These are phyloP conservation scores for Cyanoliseus patagonus DNA, from an alignment of 2,113 vertebrate species.

Conservation along the genomic window DNA sequence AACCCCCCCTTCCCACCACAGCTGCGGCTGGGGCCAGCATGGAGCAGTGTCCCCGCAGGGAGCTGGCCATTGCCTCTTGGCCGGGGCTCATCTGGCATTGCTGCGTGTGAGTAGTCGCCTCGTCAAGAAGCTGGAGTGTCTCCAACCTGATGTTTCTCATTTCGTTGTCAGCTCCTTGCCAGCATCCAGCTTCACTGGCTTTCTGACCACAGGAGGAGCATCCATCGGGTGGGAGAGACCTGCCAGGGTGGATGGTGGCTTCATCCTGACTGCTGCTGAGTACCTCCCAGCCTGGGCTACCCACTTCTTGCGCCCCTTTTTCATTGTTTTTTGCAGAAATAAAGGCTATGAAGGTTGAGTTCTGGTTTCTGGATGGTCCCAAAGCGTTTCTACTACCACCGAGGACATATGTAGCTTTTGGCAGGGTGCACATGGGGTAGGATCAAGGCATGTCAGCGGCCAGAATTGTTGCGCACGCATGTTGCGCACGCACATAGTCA, in stretches of 20 bases:
- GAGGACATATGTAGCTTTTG: fast-evolving
- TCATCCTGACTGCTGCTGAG: background rate
- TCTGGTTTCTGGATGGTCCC: background rate
- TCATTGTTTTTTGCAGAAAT: background rate
- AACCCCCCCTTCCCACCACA: background rate
- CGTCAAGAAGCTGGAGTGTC: conserved; percentile 16
- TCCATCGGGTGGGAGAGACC: background rate
- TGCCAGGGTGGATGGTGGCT: background rate
- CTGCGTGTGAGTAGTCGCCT: background rate
- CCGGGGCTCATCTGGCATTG: background rate
- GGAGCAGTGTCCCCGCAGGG: background rate
- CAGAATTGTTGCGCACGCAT: fast-evolving
- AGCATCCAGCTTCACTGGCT: background rate
- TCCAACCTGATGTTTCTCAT: conserved; percentile 42
- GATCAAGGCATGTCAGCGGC: fast-evolving
- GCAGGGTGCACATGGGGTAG: fast-evolving
- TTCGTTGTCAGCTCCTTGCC: background rate
- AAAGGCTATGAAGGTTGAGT: background rate
- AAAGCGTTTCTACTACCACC: fast-evolving
- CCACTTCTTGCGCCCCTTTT: background rate
- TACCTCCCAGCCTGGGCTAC: background rate
- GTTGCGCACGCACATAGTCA: fast-evolving
- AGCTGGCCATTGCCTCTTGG: background rate
- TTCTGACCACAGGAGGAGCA: background rate
- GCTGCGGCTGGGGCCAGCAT: background rate